Percentiles rank a stretch among this genome's conserved stretches.
phyloP scores from a whole-genome alignment of 2,113 vertebrate genomes.

The Cyanoderma ruficeps region DNA sequence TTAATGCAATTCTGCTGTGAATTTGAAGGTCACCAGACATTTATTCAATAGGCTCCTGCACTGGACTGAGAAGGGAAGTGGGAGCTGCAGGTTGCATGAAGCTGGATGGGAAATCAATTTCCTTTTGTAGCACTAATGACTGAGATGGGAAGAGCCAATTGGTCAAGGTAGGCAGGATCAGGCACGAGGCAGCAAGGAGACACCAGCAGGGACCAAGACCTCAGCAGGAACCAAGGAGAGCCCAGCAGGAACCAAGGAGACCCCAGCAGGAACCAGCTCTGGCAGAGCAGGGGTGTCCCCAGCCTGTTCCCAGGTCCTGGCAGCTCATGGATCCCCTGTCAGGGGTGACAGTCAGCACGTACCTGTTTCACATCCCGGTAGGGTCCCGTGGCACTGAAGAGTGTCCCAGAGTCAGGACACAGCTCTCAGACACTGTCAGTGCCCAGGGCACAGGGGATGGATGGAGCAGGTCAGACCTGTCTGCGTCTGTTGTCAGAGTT shows the following conservation, averaged over 20 bases:
- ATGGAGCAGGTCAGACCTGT: background rate
- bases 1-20: background rate
- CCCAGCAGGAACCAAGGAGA: background rate
- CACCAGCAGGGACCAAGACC: background rate
- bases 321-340: background rate
- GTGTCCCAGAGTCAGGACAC: background rate
- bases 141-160: background rate
- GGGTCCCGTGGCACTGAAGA: background rate
- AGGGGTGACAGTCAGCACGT: background rate
- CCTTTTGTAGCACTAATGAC: background rate
- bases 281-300: background rate
- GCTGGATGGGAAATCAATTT: background rate
- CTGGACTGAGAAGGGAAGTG: background rate
- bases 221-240: too few species aligned
- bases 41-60: slow-evolving; percentile 16
- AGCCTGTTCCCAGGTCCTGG: background rate
- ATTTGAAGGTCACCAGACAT: slow-evolving; percentile 31
- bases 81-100: background rate
- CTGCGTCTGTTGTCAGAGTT: background rate
- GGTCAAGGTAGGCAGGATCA: background rate
- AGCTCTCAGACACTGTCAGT: background rate
- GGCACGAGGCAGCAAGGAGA: background rate
- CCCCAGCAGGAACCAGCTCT: background rate
- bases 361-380: background rate
- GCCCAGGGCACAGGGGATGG: background rate